A percentile compares a stretch with the other conserved stretches of the same genome.
Evolutionary conservation across 2,888 invertebrate species (phyloP).

Genomic region (Machimus atricapillus): DNA sequence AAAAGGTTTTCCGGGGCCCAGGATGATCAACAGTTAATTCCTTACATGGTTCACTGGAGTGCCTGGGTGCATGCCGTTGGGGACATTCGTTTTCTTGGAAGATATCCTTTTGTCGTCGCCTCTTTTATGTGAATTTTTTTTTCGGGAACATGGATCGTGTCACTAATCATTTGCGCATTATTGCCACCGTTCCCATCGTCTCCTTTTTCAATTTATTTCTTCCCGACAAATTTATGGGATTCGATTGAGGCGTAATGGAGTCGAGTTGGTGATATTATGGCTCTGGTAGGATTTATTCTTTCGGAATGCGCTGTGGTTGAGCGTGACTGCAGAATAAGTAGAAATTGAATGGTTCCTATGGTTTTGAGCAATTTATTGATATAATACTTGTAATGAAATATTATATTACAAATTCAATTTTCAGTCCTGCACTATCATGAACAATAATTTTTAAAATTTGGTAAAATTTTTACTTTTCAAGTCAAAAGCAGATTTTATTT

Average conservation of each 20-base stretch:
- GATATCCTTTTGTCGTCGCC: slow-evolving; percentile 25
- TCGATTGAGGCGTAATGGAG: neutral
- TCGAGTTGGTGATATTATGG: neutral
- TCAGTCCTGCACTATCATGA: too few species aligned
- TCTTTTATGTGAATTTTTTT: neutral
- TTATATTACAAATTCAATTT: too few species aligned
- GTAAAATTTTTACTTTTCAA: too few species aligned
- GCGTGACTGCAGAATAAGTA: neutral
- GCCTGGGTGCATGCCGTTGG: neutral
- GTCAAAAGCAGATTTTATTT: too few species aligned
- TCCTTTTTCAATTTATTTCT: neutral
- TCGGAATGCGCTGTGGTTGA: neutral
- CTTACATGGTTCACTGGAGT: slow-evolving; percentile 23
- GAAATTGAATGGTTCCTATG: neutral
- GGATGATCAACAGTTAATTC: slow-evolving; percentile 39
- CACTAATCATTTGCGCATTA: slow-evolving; percentile 14
- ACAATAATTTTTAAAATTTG: too few species aligned
- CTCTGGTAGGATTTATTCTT: neutral
- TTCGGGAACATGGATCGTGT: slow-evolving; percentile 8
- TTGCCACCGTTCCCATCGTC: neutral
- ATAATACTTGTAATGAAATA: neutral
- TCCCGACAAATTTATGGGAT: neutral
- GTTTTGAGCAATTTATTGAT: neutral
- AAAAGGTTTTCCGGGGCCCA: slow-evolving; percentile 25
- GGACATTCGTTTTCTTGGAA: slow-evolving; percentile 19